Conservation (phyloP, 2,797 vertebrate species). For the Silurus lanzhouensis region DNA sequence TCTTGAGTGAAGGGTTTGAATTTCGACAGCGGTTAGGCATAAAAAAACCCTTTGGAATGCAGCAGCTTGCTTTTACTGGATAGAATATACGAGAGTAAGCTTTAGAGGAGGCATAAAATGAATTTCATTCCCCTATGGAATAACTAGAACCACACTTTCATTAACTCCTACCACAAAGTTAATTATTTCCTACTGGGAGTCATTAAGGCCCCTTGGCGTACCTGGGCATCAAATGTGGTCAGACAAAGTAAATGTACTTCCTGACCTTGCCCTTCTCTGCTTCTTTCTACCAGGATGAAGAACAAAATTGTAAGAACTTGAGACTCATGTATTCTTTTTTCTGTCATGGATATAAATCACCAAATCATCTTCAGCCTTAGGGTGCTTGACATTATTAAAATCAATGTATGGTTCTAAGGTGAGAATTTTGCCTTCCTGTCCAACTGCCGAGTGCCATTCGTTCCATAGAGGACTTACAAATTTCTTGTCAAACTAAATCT, state of each 20-base stretch:
- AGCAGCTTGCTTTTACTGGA: conserved; percentile 9
- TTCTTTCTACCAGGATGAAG: conserved; percentile 36
- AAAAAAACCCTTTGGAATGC: conserved; percentile 17
- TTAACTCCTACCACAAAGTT: conserved; percentile 43
- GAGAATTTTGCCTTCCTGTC: neutral
- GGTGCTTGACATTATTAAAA: neutral
- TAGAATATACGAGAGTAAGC: conserved; percentile 11
- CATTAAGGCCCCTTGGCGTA: conserved; percentile 37
- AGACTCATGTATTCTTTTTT: neutral
- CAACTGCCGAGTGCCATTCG: neutral
- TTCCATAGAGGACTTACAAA: neutral
- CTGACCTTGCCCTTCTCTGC: neutral
- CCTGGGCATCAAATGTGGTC: conserved; percentile 38
- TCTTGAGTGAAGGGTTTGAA: conserved; percentile 4
- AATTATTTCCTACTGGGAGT: conserved; percentile 44
- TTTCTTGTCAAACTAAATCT: neutral
- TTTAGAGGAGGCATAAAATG: conserved; percentile 27
- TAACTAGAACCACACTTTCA: conserved; percentile 38
- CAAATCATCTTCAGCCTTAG: neutral
- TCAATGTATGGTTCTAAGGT: neutral
- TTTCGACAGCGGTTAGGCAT: conserved; percentile 15
- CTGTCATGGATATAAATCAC: neutral
- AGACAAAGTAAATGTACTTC: conserved; percentile 35
- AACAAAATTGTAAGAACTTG: neutral
- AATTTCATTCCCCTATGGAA: conserved; percentile 41